Percentiles rank a stretch among this genome's conserved stretches.
phyloP scores from a whole-genome alignment of 2,113 vertebrate genomes.

The Phrynosoma blainvillii region DNA sequence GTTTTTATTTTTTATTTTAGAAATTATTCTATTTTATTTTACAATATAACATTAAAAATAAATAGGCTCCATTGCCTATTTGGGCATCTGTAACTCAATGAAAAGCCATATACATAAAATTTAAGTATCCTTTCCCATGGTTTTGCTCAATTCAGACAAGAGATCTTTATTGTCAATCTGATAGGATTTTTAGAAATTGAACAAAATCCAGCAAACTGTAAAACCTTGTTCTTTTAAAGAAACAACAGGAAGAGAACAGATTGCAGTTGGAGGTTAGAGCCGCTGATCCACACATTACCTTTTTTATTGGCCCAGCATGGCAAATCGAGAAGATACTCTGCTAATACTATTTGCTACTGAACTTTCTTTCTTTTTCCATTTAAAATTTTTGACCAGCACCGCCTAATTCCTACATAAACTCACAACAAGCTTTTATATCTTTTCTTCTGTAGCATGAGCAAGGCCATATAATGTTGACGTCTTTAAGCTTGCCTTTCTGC shows the following conservation, averaged over 20 bases:
- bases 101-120: constrained; percentile 44
- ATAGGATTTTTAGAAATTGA: constrained; percentile 58
- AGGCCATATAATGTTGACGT: not conserved
- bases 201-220: constrained; percentile 35
- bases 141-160: constrained; percentile 43
- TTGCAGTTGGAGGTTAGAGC: rapidly evolving
- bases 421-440: not conserved
- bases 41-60: constrained; percentile 5
- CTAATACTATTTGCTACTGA: not conserved
- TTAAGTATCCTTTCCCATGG: not conserved
- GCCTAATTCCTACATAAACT: constrained; percentile 23
- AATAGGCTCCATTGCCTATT: not conserved
- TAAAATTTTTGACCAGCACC: not conserved
- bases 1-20: not conserved
- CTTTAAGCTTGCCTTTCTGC: not conserved
- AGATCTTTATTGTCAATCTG: not conserved
- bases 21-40: too few relatives aligned
- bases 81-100: constrained; percentile 27
- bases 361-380: not conserved
- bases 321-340: not conserved
- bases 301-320: not conserved
- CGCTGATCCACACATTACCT: not conserved
- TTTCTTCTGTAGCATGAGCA: not conserved
- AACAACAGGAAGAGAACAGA: constrained; percentile 6
- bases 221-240: constrained; percentile 42